Evolutionary conservation across 1,140 invertebrate genomes (phyloP), one percentile per base, ranked within the genome.

Genomic region (Cydia strobilella): DNA sequence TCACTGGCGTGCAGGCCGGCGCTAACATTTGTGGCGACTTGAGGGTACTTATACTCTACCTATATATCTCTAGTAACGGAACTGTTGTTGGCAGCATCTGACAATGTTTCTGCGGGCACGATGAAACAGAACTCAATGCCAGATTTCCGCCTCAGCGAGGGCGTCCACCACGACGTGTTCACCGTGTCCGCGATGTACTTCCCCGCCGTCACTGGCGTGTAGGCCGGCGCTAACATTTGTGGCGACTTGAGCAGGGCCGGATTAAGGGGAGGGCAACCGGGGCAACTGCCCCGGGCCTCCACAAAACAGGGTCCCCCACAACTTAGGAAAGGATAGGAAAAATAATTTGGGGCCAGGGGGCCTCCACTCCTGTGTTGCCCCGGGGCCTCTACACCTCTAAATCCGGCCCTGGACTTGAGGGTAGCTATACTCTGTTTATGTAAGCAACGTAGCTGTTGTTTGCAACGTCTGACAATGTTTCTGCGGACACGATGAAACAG

Each of bases 191-290:
- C 97, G 0, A 97, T 99, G 75, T 99, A 98, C 88, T 99, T 99
- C 84, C 98, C 98, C 6, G 98, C 98, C 6, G 97, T 98, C 0
- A 98, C 98, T 9, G 98, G 98, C 27, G 98, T 99, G 73, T 96
- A 99, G 90, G 98, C 98, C 20, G 98, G 98, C 3, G 98, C 98
- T 0, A 99, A 99, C 84, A 96, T 97, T 78, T 98, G 97, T 73
- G 98, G 98, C 6, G 98, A 99, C 93, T 92, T 99, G 1, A 98
- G 97, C n/a, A n/a, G n/a, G n/a, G n/a, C n/a, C n/a, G n/a, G n/a
- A n/a, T n/a, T n/a, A n/a, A n/a, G n/a, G n/a, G n/a, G n/a, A n/a
- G n/a, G n/a, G n/a, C n/a, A n/a, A n/a, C n/a, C n/a, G n/a, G n/a
- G n/a, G n/a, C n/a, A n/a, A n/a, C n/a, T n/a, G n/a, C n/a, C n/a